Evolutionary conservation across 2,888 invertebrate species (phyloP), one percentile per base, ranked within the genome.

Genomic region (Leptinotarsa rubiginosa): DNA sequence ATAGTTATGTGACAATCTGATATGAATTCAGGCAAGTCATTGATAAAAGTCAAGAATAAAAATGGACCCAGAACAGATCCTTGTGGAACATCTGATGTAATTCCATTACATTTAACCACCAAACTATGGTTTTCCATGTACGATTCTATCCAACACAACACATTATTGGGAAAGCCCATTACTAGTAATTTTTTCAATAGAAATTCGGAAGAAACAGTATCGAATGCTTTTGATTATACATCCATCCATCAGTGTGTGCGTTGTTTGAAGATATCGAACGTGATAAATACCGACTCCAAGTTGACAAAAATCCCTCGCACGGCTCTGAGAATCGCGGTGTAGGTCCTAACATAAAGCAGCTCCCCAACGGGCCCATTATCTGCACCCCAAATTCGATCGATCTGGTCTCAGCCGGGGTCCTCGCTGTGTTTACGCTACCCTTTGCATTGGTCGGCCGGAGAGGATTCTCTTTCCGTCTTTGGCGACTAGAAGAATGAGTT

Each of bases 381-480:
- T 66, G 71, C 72, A 69, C 70, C 77, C 70, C 75, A 77, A 77
- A 73, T 70, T 75, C 77, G 75, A 77, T 77, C 77, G 77, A 77
- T 77, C 73, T 73, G 69, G 75, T 65, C 69, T 62, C 75, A 66
- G 74, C 73, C 75, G 75, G 75, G 74, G 64, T 72, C 64, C 41
- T 65, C 64, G 70, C 67, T 49, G 56, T 73, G 68, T 73, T 75
- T 62, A 65, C 68, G 68, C 70, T 64, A 73, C 64, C 70, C 62
- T 62, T 62, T 31, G n/a, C 62, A 62, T 16, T 62, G 62, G 25
- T n/a, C 62, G 62, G 7, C 41, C 62, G 25, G 0, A n/a, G 62
- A 31, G n/a, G 31, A 31, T 41, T 15, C 41, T 62, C 62, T n/a
- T 62, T 62, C 31, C n/a, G 13, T n/a, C 5, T 62, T n/a, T 41